phyloP scores from a whole-genome alignment of 2,888 invertebrate genomes.

The Oligia fasciuncula region DNA sequence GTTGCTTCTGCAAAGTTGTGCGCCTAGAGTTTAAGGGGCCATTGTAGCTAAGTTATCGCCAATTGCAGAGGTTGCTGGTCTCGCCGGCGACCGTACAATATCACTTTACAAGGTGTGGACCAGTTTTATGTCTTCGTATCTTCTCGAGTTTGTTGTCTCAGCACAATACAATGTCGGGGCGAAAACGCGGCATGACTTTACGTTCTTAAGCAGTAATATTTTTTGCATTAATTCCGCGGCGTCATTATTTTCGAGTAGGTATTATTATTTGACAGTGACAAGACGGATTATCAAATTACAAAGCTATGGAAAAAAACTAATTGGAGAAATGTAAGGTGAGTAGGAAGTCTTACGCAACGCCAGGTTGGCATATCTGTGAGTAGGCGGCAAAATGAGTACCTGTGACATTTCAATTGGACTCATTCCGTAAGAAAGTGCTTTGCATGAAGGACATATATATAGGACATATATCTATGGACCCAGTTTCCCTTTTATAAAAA shows the following conservation, averaged over 20 bases:
- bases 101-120: constrained; percentile 57
- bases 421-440: background rate
- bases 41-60: constrained; percentile 75
- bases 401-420: background rate
- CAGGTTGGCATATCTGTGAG: background rate
- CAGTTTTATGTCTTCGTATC: constrained; percentile 59
- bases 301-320: constrained; percentile 1
- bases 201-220: constrained; percentile 31
- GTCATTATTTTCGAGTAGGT: constrained; percentile 28
- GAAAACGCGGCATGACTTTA: constrained; percentile 31
- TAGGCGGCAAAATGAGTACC: background rate
- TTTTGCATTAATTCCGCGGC: constrained; percentile 14
- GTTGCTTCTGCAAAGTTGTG: constrained; percentile 70
- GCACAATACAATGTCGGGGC: constrained; percentile 29
- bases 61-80: constrained; percentile 71
- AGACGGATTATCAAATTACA: constrained; percentile 34
- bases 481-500: background rate
- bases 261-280: constrained; percentile 32
- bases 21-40: constrained; percentile 71
- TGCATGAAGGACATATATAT: background rate
- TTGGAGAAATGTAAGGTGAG: background rate
- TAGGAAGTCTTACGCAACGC: background rate
- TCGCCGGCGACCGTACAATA: constrained; percentile 66
- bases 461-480: background rate
- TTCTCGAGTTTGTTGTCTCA: constrained; percentile 42